phyloP scores from a whole-genome alignment of 2,797 vertebrate species.

The Falco cherrug region DNA sequence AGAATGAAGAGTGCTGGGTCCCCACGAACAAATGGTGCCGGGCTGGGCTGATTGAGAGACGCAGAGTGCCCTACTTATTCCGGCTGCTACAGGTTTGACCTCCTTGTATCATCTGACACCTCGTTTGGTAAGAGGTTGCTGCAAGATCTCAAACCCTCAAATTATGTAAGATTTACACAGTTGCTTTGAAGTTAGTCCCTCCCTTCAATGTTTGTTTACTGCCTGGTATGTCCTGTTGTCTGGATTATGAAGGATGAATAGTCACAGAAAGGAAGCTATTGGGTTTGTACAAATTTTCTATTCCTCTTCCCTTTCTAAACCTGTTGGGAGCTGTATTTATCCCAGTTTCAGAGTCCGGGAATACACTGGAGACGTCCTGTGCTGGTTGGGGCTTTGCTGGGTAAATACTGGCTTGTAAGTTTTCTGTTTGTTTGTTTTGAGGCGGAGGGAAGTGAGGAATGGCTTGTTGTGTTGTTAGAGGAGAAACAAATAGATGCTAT shows the following conservation, averaged over 20 bases:
- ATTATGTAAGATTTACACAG: conserved; percentile 41
- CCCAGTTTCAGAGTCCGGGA: background rate
- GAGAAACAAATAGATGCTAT: background rate
- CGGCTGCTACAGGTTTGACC: conserved; percentile 42
- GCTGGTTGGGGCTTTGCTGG: rapidly evolving
- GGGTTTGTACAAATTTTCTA: background rate
- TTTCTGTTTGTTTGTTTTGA: background rate
- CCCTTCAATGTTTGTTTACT: conserved; percentile 43
- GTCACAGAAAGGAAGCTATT: conserved; percentile 1
- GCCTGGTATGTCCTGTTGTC: conserved; percentile 6
- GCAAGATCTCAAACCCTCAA: conserved; percentile 51
- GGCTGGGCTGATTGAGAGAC: background rate
- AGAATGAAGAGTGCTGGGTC: background rate
- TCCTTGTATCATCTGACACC: conserved; percentile 47
- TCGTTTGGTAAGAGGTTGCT: conserved; percentile 45
- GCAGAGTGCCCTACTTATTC: conserved; percentile 18
- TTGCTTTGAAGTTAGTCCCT: conserved; percentile 42
- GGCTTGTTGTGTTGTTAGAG: background rate
- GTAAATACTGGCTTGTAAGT: background rate
- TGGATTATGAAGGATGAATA: conserved; percentile 37
- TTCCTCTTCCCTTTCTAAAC: background rate
- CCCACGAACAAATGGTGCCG: background rate
- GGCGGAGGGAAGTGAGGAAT: background rate
- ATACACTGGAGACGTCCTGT: rapidly evolving
- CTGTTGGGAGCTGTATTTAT: rapidly evolving